Evolutionary conservation across 2,888 invertebrate genomes (phyloP), one percentile per base, ranked within the genome.

Genomic region (Catonia carolina): DNA sequence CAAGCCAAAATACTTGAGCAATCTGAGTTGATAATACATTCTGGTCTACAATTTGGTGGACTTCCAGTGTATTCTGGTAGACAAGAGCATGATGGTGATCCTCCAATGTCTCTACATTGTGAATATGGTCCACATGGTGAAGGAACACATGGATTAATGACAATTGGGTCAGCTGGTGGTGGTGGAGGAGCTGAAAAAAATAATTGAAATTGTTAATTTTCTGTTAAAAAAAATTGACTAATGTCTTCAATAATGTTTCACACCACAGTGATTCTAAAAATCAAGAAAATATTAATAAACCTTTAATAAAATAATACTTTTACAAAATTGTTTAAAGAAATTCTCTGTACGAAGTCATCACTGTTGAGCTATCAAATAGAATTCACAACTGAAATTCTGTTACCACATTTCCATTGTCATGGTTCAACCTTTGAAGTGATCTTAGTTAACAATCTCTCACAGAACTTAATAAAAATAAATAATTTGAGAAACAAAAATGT

Each of bases 111-210:
- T 58, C 81, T 77, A 67, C 90, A 90, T 68, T 85, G 78, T 1
- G 89, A 82, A 69, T 86, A 85, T 31, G 83, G 80, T 20, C 90
- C 89, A 68, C 90, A 90, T 1, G 89, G 87, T 27, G 85, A 84
- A 36, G 87, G 88, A 50, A 82, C 69, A 69, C 89, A 89, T 2
- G 77, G 78, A 60, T 72, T 53, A 41, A 33, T 39, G n/a, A 35
- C 27, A 4, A 50, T 35, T 7, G 48, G 48, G 39, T 48, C 41
- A 20, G 33, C 42, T 27, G 53, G 55, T 12, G 53, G 53, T 31
- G 59, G 59, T 14, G 55, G 57, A 35, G 56, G 59, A 14, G 59
- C 62, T 62, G 49, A 51, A 60, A 59, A 48, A 10, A n/a, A 33
- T 54, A 51, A 41, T 6, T 17, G 14, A 20, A 36, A 14, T 14